Conservation (phyloP, 2,888 invertebrate genomes). For the Scelioninae gen. 1 region DNA sequence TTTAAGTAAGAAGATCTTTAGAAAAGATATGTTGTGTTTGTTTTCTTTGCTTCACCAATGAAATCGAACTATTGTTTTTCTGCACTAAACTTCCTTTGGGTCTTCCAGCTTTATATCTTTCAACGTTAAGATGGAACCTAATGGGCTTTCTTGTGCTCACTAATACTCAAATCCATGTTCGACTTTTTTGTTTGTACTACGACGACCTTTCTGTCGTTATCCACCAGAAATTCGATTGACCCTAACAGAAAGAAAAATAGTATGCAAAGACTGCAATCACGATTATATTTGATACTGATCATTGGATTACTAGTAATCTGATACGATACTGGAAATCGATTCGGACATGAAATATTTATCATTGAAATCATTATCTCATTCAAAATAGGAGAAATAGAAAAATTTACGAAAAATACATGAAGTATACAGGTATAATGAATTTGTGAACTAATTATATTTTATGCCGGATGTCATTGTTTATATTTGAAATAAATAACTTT, state of each 20-base stretch:
- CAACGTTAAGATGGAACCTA: not conserved
- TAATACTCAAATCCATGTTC: not conserved
- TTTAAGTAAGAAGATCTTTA: not conserved
- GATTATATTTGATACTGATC: slow-evolving; percentile 5
- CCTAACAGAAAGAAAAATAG: slow-evolving; percentile 1
- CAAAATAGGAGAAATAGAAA: no score
- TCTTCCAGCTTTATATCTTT: not conserved
- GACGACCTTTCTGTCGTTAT: not conserved
- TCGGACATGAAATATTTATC: not conserved
- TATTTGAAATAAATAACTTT: no score
- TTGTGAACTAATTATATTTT: no score
- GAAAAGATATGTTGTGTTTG: not conserved
- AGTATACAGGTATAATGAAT: no score
- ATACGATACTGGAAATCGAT: not conserved
- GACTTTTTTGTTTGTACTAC: not conserved
- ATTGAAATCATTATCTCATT: not conserved
- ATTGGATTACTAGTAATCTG: slow-evolving; percentile 3
- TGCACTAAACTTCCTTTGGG: not conserved
- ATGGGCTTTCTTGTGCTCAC: not conserved
- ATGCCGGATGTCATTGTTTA: no score
- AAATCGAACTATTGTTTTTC: not conserved
- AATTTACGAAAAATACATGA: no score
- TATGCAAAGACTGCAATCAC: slow-evolving; percentile 5
- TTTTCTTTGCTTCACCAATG: not conserved
- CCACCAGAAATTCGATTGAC: slow-evolving; percentile 2